Conservation (phyloP, 2,797 vertebrate genomes). For the Luscinia luscinia region DNA sequence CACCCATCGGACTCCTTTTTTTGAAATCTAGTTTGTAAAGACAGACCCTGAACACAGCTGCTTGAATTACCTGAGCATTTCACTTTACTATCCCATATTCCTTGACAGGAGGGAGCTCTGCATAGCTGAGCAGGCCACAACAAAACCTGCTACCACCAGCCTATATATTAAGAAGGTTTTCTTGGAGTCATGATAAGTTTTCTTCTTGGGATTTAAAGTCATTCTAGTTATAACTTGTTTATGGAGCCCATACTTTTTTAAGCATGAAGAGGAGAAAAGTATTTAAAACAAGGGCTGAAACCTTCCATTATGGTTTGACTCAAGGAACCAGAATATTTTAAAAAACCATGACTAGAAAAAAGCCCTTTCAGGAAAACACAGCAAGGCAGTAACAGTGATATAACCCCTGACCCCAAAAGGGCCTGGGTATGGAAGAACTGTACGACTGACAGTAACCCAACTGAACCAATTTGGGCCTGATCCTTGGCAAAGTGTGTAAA, state of each 20-base stretch:
- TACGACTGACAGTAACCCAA: accelerated
- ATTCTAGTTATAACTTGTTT: neutral
- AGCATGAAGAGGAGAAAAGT: neutral
- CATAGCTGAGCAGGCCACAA: neutral
- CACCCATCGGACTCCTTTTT: neutral
- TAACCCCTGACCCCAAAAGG: neutral
- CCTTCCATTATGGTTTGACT: neutral
- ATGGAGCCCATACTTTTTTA: neutral
- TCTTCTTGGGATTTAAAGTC: neutral
- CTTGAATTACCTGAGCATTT: neutral
- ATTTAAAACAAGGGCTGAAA: slow-evolving; percentile 5
- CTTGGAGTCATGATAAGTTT: neutral
- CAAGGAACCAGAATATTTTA: neutral
- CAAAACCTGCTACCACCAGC: neutral
- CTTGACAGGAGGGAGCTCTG: neutral
- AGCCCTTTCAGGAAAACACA: neutral
- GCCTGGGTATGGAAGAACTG: neutral
- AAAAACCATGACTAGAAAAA: neutral
- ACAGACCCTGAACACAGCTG: neutral
- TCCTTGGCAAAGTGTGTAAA: neutral
- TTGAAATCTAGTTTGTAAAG: neutral
- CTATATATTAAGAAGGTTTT: neutral
- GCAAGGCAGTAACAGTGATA: neutral
- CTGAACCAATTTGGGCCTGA: neutral
- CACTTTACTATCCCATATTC: neutral